Conservation (phyloP, 2,113 vertebrate genomes). For the Prolemur simus region DNA sequence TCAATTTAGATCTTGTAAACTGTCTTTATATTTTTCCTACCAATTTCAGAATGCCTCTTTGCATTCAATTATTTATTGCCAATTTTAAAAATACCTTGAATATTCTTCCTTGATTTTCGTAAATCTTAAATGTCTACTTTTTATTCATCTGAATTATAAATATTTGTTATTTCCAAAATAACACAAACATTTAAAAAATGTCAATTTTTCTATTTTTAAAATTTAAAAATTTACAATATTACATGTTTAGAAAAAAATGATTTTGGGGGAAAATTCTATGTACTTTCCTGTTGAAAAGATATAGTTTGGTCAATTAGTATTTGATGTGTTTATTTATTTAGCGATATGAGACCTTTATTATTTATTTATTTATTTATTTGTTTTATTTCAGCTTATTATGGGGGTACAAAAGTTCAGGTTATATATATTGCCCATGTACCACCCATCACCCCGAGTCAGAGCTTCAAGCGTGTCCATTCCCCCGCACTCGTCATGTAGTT, state of each 20-base stretch:
- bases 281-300: not conserved
- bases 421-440: no score
- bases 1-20: not conserved
- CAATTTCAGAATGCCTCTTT: not conserved
- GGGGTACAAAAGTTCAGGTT: no score
- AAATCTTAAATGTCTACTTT: not conserved
- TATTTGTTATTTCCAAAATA: not conserved
- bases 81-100: not conserved
- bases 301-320: not conserved
- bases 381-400: no score
- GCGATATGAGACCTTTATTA: not conserved
- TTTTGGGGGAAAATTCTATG: not conserved
- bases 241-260: conserved; percentile 2
- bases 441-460: no score
- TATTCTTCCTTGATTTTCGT: not conserved
- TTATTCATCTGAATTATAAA: not conserved
- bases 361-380: no score
- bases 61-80: not conserved
- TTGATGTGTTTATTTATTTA: conserved; percentile 7
- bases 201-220: not conserved
- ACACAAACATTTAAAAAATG: not conserved
- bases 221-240: not conserved
- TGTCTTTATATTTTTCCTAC: not conserved
- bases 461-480: no score
- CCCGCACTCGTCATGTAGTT: no score